phyloP scores from a whole-genome alignment of 2,797 vertebrate genomes.

The Zenarchopterus dispar region DNA sequence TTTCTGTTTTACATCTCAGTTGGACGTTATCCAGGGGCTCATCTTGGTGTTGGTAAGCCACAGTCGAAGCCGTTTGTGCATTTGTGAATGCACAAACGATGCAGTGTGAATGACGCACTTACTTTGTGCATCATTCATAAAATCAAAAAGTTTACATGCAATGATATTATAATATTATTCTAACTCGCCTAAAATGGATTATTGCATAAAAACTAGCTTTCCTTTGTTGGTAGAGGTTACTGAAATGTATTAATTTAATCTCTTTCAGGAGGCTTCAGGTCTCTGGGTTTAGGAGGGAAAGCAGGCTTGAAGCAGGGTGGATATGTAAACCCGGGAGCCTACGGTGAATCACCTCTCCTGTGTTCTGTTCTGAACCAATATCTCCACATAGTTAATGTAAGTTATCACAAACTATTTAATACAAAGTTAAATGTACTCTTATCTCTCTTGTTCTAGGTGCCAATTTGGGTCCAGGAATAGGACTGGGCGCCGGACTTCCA shows the following conservation, averaged over 20 bases:
- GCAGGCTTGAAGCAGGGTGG: conserved; percentile 64
- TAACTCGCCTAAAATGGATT: not conserved
- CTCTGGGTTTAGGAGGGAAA: conserved; percentile 64
- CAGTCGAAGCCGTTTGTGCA: not conserved
- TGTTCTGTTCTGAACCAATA: not conserved
- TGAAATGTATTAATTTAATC: conserved; percentile 1
- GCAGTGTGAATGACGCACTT: too few relatives aligned
- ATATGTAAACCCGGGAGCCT: conserved; percentile 63
- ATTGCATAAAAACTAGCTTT: not conserved
- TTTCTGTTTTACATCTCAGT: conserved; percentile 46
- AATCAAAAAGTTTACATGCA: too few relatives aligned
- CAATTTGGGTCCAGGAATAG: conserved; percentile 65
- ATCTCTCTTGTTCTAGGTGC: conserved; percentile 45
- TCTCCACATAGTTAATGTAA: not conserved
- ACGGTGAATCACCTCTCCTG: conserved; percentile 49
- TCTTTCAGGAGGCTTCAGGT: conserved; percentile 67
- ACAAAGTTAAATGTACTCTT: not conserved
- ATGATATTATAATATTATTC: too few relatives aligned
- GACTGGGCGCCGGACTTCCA: conserved; percentile 47
- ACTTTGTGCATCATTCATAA: too few relatives aligned
- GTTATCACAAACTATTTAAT: not conserved
- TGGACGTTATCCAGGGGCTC: conserved; percentile 71
- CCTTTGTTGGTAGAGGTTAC: too few relatives aligned
- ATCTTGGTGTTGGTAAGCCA: conserved; percentile 62
- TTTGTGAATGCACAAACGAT: not conserved